Conservation (phyloP, 2,113 vertebrate species). For the Oreotrochilus melanogaster region DNA sequence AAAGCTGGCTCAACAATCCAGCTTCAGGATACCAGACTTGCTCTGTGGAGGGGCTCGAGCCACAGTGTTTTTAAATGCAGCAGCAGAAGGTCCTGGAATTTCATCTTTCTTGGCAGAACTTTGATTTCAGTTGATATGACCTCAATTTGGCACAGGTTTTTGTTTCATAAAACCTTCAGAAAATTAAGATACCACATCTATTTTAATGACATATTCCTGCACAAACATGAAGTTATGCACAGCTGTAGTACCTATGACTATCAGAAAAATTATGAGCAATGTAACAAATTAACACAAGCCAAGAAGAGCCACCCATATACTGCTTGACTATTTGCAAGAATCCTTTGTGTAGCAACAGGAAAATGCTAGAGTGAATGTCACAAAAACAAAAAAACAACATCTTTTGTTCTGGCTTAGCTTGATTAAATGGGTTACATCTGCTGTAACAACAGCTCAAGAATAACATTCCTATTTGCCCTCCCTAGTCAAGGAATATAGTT, state of each 20-base stretch:
- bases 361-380: not conserved
- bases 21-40: not conserved
- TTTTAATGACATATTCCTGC: conserved; percentile 20
- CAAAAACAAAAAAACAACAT: not conserved
- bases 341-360: conserved; percentile 35
- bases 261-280: not conserved
- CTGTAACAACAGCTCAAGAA: not conserved
- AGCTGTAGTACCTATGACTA: conserved; percentile 51
- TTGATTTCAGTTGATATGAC: conserved; percentile 22
- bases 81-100: conserved; percentile 20
- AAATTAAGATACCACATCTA: conserved; percentile 15
- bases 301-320: conserved; percentile 11
- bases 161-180: conserved; percentile 30
- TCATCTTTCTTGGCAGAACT: conserved; percentile 24
- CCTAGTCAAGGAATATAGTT: not conserved
- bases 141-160: conserved; percentile 41
- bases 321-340: not conserved
- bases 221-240: conserved; percentile 41
- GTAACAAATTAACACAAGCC: conserved; percentile 24
- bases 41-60: not conserved
- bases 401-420: not conserved
- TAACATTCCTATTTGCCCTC: not conserved
- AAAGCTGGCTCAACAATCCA: not conserved
- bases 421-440: not conserved
- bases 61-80: not conserved